Percentiles rank a stretch among this genome's conserved stretches.
These are phyloP conservation scores for Aptenodytes forsteri DNA, from an alignment of 2,113 vertebrate species.

Conservation along the genomic window DNA sequence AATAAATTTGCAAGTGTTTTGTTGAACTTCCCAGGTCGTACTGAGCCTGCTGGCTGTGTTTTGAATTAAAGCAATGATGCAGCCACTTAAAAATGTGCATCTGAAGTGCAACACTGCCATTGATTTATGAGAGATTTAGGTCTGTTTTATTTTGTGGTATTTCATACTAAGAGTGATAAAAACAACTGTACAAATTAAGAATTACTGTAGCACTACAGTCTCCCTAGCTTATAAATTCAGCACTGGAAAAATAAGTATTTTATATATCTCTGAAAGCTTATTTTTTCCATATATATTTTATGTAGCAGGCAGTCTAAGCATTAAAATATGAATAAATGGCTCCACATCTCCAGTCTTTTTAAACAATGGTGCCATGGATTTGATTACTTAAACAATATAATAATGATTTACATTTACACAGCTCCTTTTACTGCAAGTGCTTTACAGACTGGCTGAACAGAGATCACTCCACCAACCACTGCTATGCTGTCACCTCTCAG, in stretches of 20 bases:
- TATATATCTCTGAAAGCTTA: slow-evolving; percentile 4
- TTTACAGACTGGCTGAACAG: neutral
- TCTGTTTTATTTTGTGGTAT: slow-evolving; percentile 19
- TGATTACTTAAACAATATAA: slow-evolving; percentile 34
- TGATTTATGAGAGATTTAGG: slow-evolving; percentile 18
- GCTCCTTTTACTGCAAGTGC: neutral
- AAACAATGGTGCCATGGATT: neutral
- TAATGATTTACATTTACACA: slow-evolving; percentile 16
- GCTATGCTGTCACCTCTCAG: neutral
- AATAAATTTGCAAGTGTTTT: slow-evolving; percentile 9
- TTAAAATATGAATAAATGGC: slow-evolving; percentile 27
- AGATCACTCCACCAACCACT: neutral
- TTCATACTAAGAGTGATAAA: slow-evolving; percentile 11
- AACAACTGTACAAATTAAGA: slow-evolving; percentile 39
- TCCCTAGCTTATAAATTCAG: slow-evolving; percentile 19
- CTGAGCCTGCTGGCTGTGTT: slow-evolving; percentile 30
- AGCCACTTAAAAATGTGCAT: slow-evolving; percentile 17
- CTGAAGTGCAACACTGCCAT: neutral
- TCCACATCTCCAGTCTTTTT: slow-evolving; percentile 15
- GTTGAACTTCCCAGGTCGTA: neutral
- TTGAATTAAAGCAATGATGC: slow-evolving; percentile 21
- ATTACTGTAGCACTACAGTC: neutral
- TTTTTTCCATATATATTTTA: slow-evolving; percentile 35
- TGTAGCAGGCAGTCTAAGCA: neutral
- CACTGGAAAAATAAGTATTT: neutral